phyloP scores from a whole-genome alignment of 2,797 vertebrate genomes.

The Lophius americanus region DNA sequence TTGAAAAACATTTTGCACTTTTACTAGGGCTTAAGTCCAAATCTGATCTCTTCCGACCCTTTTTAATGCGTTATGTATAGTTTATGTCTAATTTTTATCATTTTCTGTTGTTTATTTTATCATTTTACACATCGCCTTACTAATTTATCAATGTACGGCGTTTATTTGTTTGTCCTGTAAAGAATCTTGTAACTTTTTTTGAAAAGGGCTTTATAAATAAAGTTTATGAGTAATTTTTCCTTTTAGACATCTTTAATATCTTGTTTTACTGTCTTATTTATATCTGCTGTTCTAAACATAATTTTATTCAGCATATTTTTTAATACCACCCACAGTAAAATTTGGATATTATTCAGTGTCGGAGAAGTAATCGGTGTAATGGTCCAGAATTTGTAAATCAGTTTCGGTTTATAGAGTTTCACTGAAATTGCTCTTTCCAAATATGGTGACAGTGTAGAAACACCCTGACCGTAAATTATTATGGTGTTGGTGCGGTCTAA shows the following conservation, averaged over 20 bases:
- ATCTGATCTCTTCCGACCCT: too few relatives aligned
- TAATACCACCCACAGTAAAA: not conserved
- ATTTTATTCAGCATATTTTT: not conserved
- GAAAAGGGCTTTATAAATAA: too few relatives aligned
- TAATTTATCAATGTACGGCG: too few relatives aligned
- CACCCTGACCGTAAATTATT: constrained; percentile 41
- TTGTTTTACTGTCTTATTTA: not conserved
- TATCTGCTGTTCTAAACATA: not conserved
- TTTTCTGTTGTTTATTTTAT: not conserved
- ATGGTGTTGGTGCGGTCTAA: constrained; percentile 20
- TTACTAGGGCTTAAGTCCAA: too few relatives aligned
- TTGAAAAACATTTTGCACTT: too few relatives aligned
- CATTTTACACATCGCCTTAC: too few relatives aligned
- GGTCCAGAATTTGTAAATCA: constrained; percentile 8
- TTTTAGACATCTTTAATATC: not conserved
- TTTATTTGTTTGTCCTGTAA: too few relatives aligned
- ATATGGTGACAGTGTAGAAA: constrained; percentile 26
- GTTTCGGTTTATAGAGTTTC: constrained; percentile 3
- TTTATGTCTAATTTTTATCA: too few relatives aligned
- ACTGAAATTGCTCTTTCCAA: constrained; percentile 26
- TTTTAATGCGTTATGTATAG: too few relatives aligned
- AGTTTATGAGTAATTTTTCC: not conserved
- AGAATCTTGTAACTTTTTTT: too few relatives aligned
- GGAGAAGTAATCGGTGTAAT: not conserved
- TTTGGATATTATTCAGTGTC: not conserved